Percentiles rank a stretch among this genome's conserved stretches.
phyloP scores from a whole-genome alignment of 2,113 vertebrate genomes.

The Heterotilapia buettikoferi region DNA sequence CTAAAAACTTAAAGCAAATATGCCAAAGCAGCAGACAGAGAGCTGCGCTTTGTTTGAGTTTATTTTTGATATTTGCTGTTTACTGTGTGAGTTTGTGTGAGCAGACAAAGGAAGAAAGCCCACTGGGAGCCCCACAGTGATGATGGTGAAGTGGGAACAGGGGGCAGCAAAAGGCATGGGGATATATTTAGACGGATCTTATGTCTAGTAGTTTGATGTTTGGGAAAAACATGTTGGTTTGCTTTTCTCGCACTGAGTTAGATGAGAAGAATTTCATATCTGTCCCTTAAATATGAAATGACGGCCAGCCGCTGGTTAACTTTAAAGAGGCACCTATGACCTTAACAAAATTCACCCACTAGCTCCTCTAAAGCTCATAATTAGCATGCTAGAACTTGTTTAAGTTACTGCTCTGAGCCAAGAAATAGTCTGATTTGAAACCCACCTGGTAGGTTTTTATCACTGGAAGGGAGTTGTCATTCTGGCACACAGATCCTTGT shows the following conservation, averaged over 20 bases:
- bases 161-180: neutral
- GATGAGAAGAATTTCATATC: neutral
- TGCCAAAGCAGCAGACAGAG: constrained; percentile 6
- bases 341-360: neutral
- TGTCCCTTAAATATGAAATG: neutral
- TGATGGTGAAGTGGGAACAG: neutral
- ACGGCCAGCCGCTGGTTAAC: neutral
- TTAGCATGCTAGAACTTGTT: neutral
- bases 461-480: neutral
- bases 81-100: neutral
- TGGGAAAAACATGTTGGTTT: neutral
- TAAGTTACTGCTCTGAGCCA: neutral
- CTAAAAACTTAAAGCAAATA: constrained; percentile 33
- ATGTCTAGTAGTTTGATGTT: neutral
- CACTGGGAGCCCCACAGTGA: neutral
- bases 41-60: constrained; percentile 12
- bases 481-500: neutral
- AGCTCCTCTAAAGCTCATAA: neutral
- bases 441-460: neutral
- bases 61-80: constrained; percentile 28
- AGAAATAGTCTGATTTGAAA: neutral
- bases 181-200: neutral
- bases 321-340: neutral
- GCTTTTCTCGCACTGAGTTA: neutral
- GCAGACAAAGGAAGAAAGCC: neutral